Percentiles rank a stretch among this genome's conserved stretches.
phyloP scores from a whole-genome alignment of 2,888 invertebrate species.

The Ariolimax columbianus region DNA sequence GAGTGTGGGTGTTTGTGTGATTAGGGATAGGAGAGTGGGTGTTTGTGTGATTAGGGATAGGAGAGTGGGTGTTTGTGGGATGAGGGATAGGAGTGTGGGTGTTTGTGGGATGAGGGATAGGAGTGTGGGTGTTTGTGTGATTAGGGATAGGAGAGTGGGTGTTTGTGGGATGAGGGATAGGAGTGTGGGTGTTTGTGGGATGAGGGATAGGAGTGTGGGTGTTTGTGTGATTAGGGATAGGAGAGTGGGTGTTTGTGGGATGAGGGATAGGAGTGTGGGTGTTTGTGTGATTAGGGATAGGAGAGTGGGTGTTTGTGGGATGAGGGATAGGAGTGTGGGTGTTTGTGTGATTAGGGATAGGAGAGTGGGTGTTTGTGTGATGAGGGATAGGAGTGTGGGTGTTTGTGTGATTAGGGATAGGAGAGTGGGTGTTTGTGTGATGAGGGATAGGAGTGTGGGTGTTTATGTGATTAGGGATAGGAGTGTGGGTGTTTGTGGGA shows the following conservation, averaged over 20 bases:
- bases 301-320: constrained; percentile 83
- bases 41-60: constrained; percentile 85
- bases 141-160: constrained; percentile 91
- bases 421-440: constrained; percentile 84
- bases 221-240: constrained; percentile 85
- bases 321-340: not conserved
- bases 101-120: constrained; percentile 85
- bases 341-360: no score
- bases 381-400: constrained; percentile 91
- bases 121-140: constrained; percentile 84
- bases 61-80: constrained; percentile 84
- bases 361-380: no score
- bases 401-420: constrained; percentile 84
- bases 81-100: constrained; percentile 91
- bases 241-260: constrained; percentile 84
- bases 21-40: constrained; percentile 91
- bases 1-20: constrained; percentile 84
- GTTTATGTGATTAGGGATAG: constrained; percentile 85
- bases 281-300: constrained; percentile 83
- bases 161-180: constrained; percentile 85
- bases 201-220: constrained; percentile 91
- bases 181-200: constrained; percentile 84
- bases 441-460: constrained; percentile 91
- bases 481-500: constrained; percentile 84
- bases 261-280: constrained; percentile 91